Evolutionary conservation across 2,888 invertebrate species (phyloP).

Genomic region (Encarsia formosa): DNA sequence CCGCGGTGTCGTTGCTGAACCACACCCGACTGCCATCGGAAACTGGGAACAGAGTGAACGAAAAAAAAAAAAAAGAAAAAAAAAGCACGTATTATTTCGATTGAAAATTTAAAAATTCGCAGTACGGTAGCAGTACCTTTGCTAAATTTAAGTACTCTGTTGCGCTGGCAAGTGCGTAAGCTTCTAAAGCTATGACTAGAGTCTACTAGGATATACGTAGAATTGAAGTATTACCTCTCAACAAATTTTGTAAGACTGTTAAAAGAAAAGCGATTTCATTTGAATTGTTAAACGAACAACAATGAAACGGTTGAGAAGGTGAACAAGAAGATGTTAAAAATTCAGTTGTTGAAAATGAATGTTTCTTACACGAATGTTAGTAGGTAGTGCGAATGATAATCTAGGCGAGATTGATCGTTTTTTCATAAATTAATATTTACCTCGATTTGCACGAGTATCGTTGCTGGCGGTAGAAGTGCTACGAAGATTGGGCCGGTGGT

Average conservation of each 20-base stretch:
- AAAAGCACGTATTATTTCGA: too few species aligned
- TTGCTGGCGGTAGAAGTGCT: slow-evolving; percentile 43
- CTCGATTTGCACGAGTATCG: slow-evolving; percentile 49
- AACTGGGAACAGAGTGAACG: slow-evolving; percentile 33
- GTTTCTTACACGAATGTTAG: neutral
- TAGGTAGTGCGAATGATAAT: slow-evolving; percentile 6
- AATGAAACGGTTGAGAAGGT: neutral
- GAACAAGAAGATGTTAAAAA: slow-evolving; percentile 25
- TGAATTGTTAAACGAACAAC: slow-evolving; percentile 9
- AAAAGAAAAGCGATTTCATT: slow-evolving; percentile 34
- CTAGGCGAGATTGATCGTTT: slow-evolving; percentile 35
- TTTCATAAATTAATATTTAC: slow-evolving; percentile 33
- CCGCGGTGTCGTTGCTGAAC: slow-evolving; percentile 51
- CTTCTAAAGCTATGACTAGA: slow-evolving; percentile 27
- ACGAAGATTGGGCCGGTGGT: slow-evolving; percentile 50
- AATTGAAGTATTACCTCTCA: slow-evolving; percentile 41
- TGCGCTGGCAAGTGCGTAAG: slow-evolving; percentile 18
- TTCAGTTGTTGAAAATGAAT: slow-evolving; percentile 13
- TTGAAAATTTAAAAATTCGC: neutral
- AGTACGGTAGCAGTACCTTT: slow-evolving; percentile 23
- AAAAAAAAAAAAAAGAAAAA: neutral
- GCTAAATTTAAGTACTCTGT: slow-evolving; percentile 9
- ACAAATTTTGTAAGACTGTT: slow-evolving; percentile 45
- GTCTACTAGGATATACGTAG: slow-evolving; percentile 29
- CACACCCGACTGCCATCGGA: slow-evolving; percentile 55